Base-by-base conservation (phyloP, 2,888 invertebrate species). In the Cheiracanthium punctorium region DNA sequence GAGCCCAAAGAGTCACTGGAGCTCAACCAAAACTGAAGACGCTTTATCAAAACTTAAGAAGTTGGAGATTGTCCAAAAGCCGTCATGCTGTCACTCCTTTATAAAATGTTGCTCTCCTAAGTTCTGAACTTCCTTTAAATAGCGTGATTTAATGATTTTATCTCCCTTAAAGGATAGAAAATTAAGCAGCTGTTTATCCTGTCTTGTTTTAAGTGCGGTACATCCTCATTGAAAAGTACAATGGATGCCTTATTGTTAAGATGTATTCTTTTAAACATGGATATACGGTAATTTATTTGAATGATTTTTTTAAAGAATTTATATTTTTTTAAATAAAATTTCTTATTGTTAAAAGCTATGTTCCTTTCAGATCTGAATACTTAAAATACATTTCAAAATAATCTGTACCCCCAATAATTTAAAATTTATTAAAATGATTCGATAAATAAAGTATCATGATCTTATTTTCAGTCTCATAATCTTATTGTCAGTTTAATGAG, bases 21-120 rank as follows among this genome's bases (percentile, higher is more conserved):
- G 74, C 79, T 75, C 48, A 75, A 85, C 85, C 85, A 85, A 85
- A 80, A 80, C 70, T 75, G 69, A 33, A 41, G 85, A 85, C 74
- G 77, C 75, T 85, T 80, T 85, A 85, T 85, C 80, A 85, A 85
- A 80, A 85, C 80, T 85, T 75, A 80, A 80, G 85, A 85, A 80
- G 70, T 85, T 85, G 85, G 85, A 80, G 70, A 64, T 33, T 71
- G 67, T 80, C 85, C 85, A 85, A 84, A 73, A 65, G 52, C 70
- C 73, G 79, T 84, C 79, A 77, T 74, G 75, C 43, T 80, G 79
- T 76, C 79, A 84, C 73, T 84, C 69, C 43, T 64, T 28, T 48
- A 70, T 82, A 82, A 82, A 82, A 82, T 82, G 82, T 82, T 76
- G 48, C 71, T 24, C 64, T 64, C 76, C 65, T 82, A 76, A 82